phyloP scores from a whole-genome alignment of 2,888 invertebrate species.

The Molorchus minor region DNA sequence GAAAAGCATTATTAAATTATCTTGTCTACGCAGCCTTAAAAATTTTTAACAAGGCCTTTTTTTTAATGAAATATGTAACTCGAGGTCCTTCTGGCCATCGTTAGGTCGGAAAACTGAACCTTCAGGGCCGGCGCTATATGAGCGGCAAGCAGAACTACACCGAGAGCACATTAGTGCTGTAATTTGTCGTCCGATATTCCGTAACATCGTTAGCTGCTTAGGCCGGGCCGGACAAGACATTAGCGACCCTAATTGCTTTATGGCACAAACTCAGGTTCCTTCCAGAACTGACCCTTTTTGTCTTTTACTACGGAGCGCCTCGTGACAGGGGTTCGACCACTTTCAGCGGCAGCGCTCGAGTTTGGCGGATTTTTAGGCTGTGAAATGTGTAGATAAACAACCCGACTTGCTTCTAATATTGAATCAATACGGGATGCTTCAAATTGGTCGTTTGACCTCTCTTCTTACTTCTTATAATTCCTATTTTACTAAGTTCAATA shows the following conservation, averaged over 20 bases:
- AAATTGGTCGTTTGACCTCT: no score
- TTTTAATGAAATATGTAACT: background rate
- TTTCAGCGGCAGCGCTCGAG: slow-evolving; percentile 12
- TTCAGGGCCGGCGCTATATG: slow-evolving; percentile 5
- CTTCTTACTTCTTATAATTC: no score
- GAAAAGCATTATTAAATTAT: no score
- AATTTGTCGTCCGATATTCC: slow-evolving; percentile 59
- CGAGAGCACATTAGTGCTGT: slow-evolving; percentile 58
- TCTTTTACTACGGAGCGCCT: slow-evolving; percentile 28
- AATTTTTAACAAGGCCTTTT: no score
- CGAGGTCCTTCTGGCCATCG: slow-evolving; percentile 5
- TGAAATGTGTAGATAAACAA: background rate
- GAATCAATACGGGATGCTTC: no score
- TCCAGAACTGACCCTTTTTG: slow-evolving; percentile 36
- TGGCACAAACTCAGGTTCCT: slow-evolving; percentile 41
- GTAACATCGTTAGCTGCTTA: slow-evolving; percentile 61
- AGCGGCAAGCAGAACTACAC: slow-evolving; percentile 27
- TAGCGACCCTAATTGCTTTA: slow-evolving; percentile 62
- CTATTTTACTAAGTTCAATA: no score
- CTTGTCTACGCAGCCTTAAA: no score
- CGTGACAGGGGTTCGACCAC: slow-evolving; percentile 49
- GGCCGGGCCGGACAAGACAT: slow-evolving; percentile 61
- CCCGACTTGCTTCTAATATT: no score
- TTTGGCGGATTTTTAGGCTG: background rate
- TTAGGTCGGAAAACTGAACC: background rate